Evolutionary conservation across 92 coral and sea anemone species (phyloP), one percentile per base, ranked within the genome.

Genomic region (Palythoa heliodiscus): DNA sequence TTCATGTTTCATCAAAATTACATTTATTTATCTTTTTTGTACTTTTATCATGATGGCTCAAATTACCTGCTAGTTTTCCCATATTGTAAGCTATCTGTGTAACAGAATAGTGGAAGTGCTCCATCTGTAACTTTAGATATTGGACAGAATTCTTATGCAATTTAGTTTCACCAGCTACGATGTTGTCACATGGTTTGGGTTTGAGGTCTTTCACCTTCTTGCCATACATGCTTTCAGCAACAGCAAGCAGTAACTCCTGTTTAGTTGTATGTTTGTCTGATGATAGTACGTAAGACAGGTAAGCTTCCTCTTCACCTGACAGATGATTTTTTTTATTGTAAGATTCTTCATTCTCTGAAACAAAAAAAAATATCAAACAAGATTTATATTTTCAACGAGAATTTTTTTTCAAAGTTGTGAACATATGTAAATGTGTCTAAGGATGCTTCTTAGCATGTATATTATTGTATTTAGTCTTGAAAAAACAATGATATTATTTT

Each of bases 51-150:
- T 17, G 48, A n/a, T 16, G 22, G 7, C 6, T 50, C 7, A 16
- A 40, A 54, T 50, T 39, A 84, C 87, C 87, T 84, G 87, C 87
- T 55, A 84, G 12, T 73, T 84, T 84, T 16, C 87, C 87, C 58
- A 84, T 84, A 69, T 84, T 84, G 82, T 47, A 53, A 5, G 87
- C 68, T 19, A 73, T 43, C 71, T 74, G 87, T 20, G 82, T 71
- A 6, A 84, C 78, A 29, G 87, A 72, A 53, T 73, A 63, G 35
- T 84, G 82, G 6, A 38, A 52, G 61, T 73, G 73, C 14, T 84
- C 87, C 87, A 84, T 84, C 15, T 84, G 81, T 10, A 25, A 52
- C 53, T 73, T 23, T 7, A 84, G 72, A 37, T 52, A 54, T 2
- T 14, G 29, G 13, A 84, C 13, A 17, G 67, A 66, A 10, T 70